These are phyloP conservation scores for Stercorarius parasiticus DNA, from an alignment of 2,113 vertebrate species.

Conservation along the genomic window DNA sequence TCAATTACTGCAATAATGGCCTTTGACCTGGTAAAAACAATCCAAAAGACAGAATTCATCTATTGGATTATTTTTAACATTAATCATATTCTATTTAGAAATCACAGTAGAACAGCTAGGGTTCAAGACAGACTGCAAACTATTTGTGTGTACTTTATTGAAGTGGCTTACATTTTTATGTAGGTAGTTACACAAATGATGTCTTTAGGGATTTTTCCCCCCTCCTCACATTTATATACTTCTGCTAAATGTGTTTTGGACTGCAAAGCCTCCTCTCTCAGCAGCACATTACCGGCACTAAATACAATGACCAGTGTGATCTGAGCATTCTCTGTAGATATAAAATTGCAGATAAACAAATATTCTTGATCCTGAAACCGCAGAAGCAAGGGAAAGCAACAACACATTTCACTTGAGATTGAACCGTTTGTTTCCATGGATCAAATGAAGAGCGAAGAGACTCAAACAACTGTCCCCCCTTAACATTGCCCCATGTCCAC, in stretches of 20 bases:
- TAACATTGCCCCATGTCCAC: not conserved
- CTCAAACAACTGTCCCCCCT: not conserved
- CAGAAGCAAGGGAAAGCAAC: not conserved
- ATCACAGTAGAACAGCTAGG: not conserved
- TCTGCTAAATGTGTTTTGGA: not conserved
- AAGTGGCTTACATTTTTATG: not conserved
- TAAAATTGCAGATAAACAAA: not conserved
- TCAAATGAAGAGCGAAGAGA: not conserved
- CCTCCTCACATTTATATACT: not conserved
- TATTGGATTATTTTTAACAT: slow-evolving; percentile 56
- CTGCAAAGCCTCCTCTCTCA: not conserved
- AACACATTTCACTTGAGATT: not conserved
- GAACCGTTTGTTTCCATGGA: not conserved
- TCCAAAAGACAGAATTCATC: slow-evolving; percentile 39
- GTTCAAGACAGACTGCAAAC: slow-evolving; percentile 1
- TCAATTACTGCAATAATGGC: slow-evolving; percentile 59
- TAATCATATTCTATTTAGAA: slow-evolving; percentile 53
- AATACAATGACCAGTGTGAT: rapidly evolving
- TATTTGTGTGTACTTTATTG: not conserved
- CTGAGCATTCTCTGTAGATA: not conserved
- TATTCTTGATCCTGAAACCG: not conserved
- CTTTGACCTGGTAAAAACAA: slow-evolving; percentile 58
- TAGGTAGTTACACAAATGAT: not conserved
- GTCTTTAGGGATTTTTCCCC: not conserved
- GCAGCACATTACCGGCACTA: not conserved